Base-by-base conservation (phyloP, 2,797 vertebrate species). In the Cephalopachus bancanus region DNA sequence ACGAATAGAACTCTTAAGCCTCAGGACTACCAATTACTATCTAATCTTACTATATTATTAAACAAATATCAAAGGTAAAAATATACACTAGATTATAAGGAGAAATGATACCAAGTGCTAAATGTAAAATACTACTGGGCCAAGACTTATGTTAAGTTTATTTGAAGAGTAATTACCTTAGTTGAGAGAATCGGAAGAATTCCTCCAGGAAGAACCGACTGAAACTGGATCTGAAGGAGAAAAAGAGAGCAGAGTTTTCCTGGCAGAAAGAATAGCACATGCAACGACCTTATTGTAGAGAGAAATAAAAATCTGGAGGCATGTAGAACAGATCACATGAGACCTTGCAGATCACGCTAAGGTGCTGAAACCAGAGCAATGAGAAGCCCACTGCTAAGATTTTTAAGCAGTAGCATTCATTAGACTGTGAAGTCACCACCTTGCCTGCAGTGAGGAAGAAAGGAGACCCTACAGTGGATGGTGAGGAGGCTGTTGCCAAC, bases 41-140 rank as follows among this genome's bases (percentile, higher is more conserved):
- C 55, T 65, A 89, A 79, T 57, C 74, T 89, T 89, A 64, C 44
- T 62, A 89, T n/a, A 65, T 12, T 89, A n/a, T 79, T 37, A 65
- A 79, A 65, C n/a, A 55, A 53, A 14, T 37, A 64, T 26, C 28
- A 55, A 71, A 8, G 33, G 76, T 7, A 90, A 69, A 53, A 89
- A 69, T 19, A 57, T 33, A 57, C 49, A 59, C 19, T 49, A 49
- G 33, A 71, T 33, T 55, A 67, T 3, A 53, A 65, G 37, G 4
- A 51, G 44, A 76, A 67, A 67, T 37, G 22, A 79, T 10, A 78
- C 55, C 2, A 91, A 81, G 24, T 28, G 33, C 64, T 30, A 59
- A 81, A 91, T 71, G 16, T 74, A 91, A 91, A 81, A 80, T 26
- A 72, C 37, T 37, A 89, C 10, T 44, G n/a, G 88, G 59, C 44